A percentile compares a stretch with the other conserved stretches of the same genome.
phyloP scores from a whole-genome alignment of 2,113 vertebrate species.

The Sigmodon hispidus region DNA sequence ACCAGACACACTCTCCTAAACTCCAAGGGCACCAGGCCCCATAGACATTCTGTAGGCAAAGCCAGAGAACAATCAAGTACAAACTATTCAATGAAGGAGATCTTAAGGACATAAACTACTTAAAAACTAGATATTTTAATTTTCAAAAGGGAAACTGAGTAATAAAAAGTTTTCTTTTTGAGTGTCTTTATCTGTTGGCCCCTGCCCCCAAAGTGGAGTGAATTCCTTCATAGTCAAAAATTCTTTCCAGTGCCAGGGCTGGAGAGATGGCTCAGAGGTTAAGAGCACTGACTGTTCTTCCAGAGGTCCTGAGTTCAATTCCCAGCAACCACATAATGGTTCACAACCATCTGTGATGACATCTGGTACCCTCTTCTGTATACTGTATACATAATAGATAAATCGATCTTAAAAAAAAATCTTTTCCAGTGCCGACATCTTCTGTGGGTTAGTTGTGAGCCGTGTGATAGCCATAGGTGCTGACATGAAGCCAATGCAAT shows the following conservation, averaged over 20 bases:
- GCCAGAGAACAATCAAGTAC: background rate
- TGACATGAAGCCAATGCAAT: constrained; percentile 79
- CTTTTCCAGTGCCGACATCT: background rate
- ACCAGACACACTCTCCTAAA: too few species aligned
- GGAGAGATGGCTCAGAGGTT: too few species aligned
- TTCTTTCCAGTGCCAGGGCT: background rate
- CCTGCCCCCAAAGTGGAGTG: background rate
- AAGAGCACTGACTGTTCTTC: too few species aligned
- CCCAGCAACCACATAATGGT: too few species aligned
- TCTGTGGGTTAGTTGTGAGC: background rate
- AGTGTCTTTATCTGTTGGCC: background rate
- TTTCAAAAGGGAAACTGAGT: background rate
- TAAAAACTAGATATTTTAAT: background rate
- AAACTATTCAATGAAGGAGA: background rate
- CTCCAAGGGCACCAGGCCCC: background rate
- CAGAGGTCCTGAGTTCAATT: too few species aligned
- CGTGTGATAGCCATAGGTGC: constrained; percentile 42
- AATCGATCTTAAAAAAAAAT: too few species aligned
- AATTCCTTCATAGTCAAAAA: constrained; percentile 2
- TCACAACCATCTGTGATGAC: too few species aligned
- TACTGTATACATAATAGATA: too few species aligned
- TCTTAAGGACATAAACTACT: background rate
- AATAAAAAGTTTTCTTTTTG: background rate
- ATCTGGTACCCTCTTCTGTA: too few species aligned
- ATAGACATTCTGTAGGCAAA: background rate